Evolutionary conservation across 2,888 invertebrate genomes (phyloP), one percentile per base, ranked within the genome.

Genomic region (Sabatieria punctata): DNA sequence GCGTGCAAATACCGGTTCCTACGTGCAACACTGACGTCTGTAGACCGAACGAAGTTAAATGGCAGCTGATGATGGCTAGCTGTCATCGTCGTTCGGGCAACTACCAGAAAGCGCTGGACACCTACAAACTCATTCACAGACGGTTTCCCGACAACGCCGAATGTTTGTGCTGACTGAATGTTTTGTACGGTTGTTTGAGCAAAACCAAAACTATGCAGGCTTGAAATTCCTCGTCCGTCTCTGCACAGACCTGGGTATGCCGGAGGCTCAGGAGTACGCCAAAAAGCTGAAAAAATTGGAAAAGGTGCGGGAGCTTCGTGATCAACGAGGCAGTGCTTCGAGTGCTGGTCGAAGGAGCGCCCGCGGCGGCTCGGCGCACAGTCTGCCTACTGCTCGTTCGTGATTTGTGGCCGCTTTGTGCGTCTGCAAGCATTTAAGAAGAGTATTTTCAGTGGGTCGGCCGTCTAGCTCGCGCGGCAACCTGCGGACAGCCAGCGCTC

Each of bases 141-240:
- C 77, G 78, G 55, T 95, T 95, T 67, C 95, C 95, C 0, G 89
- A 93, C 52, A 91, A 93, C 66, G 75, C 84, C 1, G 88, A 89
- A 63, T 93, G 93, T 77, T 67, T 67, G 77, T 57, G 18, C n/a
- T 33, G 46, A 6, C 13, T n/a, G 3, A 11, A 4, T 30, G 8
- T 42, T 42, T 30, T 26, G 4, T 22, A 15, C 6, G 15, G 21
- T 4, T 19, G 27, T 15, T 42, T 13, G 8, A 8, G 8, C 30
- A 15, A 30, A 15, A 8, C 8, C 30, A 30, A 30, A 27, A n/a
- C 21, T 42, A 42, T 42, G 21, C 18, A 78, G 80, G 80, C 69
- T 70, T 91, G 45, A 82, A 84, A 67, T 78, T 85, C 64, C 73
- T 91, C 59, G 80, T 86, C n/a, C 77, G 85, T 55, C 68, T 91